Evolutionary conservation across 2,888 invertebrate species (phyloP).

Genomic region (Trilocha varians): DNA sequence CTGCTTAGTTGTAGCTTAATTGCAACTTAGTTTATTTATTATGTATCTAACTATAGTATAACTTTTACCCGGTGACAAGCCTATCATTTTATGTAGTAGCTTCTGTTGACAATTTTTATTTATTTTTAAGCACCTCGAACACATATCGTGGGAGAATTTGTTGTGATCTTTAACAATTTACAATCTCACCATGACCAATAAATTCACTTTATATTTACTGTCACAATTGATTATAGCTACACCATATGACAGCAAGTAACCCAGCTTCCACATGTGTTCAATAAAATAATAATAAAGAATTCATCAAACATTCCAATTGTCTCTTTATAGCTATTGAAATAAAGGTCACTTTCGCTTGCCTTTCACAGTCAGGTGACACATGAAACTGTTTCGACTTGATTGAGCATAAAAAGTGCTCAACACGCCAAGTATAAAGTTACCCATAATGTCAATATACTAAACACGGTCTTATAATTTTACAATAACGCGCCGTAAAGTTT

Average conservation of each 20-base stretch:
- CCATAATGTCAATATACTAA: constrained; percentile 25
- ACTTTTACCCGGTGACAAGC: no score
- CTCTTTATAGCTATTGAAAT: constrained; percentile 16
- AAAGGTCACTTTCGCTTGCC: constrained; percentile 21
- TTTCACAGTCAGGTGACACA: constrained; percentile 46
- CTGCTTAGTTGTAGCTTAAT: no score
- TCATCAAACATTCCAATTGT: constrained; percentile 18
- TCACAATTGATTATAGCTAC: constrained; percentile 29
- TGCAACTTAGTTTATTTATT: no score
- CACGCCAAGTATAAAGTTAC: constrained; percentile 54
- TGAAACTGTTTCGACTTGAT: constrained; percentile 60
- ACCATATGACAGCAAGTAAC: constrained; percentile 47
- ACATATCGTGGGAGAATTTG: no score
- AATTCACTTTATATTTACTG: constrained; percentile 21
- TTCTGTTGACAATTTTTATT: no score
- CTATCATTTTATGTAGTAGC: no score
- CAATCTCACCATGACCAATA: constrained; percentile 8
- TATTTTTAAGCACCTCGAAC: no score
- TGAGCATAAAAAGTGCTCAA: constrained; percentile 60
- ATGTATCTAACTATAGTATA: no score
- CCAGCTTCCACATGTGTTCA: constrained; percentile 38
- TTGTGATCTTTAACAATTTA: neutral
- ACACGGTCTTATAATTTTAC: constrained; percentile 17
- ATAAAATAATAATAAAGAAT: constrained; percentile 20
- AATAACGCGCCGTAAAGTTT: neutral